Base-by-base conservation (phyloP, 2,888 invertebrate genomes). In the Tineola bisselliella region DNA sequence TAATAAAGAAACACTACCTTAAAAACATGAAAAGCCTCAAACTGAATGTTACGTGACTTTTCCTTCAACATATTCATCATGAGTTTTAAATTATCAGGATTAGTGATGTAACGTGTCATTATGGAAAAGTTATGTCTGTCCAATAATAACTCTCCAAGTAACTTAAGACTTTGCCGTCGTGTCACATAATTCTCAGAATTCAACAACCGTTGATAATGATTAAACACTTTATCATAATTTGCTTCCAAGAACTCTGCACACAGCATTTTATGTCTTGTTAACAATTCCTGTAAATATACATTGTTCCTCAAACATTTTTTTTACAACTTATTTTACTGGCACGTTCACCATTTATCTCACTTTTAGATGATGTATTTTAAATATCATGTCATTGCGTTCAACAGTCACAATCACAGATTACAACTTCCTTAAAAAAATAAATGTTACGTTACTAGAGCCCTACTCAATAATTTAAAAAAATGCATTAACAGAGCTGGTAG, bases 11-110 rank as follows among this genome's bases (percentile, higher is more conserved):
- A n/a, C 4, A 48, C 3, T 84, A 97, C 97, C 94, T 99, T 99
- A 90, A 99, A 99, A 73, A 99, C 99, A 82, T 99, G 99, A 91
- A 99, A 99, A 88, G 99, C 99, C 90, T 99, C 99, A 88, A 99
- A 99, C 88, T 99, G 99, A 77, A 99, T 99, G 89, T 99, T 99
- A 73, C 98, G 93, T 71, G 98, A 98, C 82, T 98, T 97, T 81
- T 99, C 99, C 88, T 98, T 96, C 76, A 99, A 90, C 98, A 99
- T 97, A 84, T 98, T 99, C 99, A 99, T 99, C 99, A 99, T 99
- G 68, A 99, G 90, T 84, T 99, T 99, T 67, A 99, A 90, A 89
- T 99, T 99, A 82, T 99, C 99, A 31, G 99, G 98, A 87, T 98
- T 99, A 73, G 98, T 98, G 88, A 99, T 99, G 90, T 99, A 99